Percentiles rank a stretch among this genome's conserved stretches.
These are phyloP conservation scores for Perdita meconis DNA, from an alignment of 2,888 invertebrate genomes.

Conservation along the genomic window DNA sequence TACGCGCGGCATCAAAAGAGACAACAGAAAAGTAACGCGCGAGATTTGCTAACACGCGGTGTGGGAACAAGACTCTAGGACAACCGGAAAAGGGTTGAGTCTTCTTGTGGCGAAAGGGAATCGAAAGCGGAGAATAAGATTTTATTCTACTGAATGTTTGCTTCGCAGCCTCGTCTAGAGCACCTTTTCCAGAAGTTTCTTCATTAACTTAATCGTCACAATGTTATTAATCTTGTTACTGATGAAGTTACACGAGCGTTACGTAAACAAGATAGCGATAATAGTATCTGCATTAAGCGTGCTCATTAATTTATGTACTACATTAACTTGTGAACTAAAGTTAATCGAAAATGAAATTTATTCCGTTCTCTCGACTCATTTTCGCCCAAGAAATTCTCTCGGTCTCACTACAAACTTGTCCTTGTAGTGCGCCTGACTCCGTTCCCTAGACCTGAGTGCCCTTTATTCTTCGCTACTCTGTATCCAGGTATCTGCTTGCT, in stretches of 20 bases:
- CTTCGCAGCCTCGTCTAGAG: no score
- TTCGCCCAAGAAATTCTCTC: not conserved
- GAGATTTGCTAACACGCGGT: not conserved
- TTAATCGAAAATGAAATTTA: no score
- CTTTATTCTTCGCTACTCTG: not conserved
- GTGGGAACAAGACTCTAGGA: not conserved
- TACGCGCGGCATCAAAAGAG: slow-evolving; percentile 12
- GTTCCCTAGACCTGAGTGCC: not conserved
- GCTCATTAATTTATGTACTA: no score
- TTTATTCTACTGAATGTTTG: not conserved
- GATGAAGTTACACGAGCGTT: no score
- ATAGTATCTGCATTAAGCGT: no score
- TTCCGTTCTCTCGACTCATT: not conserved
- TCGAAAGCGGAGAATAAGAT: not conserved
- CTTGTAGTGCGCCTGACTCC: not conserved
- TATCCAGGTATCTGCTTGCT: slow-evolving; percentile 6
- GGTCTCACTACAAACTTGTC: not conserved
- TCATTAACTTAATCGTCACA: no score
- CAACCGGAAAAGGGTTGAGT: not conserved
- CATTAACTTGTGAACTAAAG: no score
- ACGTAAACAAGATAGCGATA: no score
- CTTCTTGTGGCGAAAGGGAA: not conserved
- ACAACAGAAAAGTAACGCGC: slow-evolving; percentile 6
- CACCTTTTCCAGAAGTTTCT: no score
- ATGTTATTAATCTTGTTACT: no score